Base-by-base conservation (phyloP, 1,140 invertebrate species). In the Calosoma granatense region DNA sequence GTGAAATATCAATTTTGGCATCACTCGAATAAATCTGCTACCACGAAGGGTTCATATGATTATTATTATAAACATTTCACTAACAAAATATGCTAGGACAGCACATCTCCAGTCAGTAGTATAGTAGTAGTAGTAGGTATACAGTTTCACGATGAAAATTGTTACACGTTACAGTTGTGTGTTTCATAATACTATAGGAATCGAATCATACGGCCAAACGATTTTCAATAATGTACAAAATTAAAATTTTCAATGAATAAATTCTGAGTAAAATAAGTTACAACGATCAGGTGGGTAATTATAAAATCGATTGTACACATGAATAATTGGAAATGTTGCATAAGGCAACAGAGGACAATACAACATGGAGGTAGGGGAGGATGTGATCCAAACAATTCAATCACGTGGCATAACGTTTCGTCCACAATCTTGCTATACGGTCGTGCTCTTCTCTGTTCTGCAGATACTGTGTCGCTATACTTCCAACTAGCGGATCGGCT, bases 381-480 rank as follows among this genome's bases (percentile, higher is more conserved):
- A 59, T 62, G 60, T 56, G 39, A 21, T 59, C 43, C 3, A 51
- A 23, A 57, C 26, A 51, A 59, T 36, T 52, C 60, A 70, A 81
- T 92, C 89, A 94, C 81, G 92, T 94, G 56, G 94, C 92, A 74
- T 95, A 99, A 66, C 94, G 84, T 74, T 97, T 97, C 65, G 95
- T 98, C 96, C 96, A 99, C 62, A 96, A 84, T 70, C 94, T 84
- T 61, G 96, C 96, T 73, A 95, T 95, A 70, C 93, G 86, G 78
- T 99, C 96, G 69, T 98, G 95, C 74, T 98, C 94, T 74, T 95
- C 91, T 56, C 94, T 81, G 77, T 98, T 97, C 73, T 95, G 92
- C 62, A 97, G 79, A 78, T 96, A 98, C 81, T 98, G 94, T 61
- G 93, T 95, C 30, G 95, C 95, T 78, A 99, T 98, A 73, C 92